phyloP scores from a whole-genome alignment of 2,113 vertebrate species.

The Holacanthus passer region DNA sequence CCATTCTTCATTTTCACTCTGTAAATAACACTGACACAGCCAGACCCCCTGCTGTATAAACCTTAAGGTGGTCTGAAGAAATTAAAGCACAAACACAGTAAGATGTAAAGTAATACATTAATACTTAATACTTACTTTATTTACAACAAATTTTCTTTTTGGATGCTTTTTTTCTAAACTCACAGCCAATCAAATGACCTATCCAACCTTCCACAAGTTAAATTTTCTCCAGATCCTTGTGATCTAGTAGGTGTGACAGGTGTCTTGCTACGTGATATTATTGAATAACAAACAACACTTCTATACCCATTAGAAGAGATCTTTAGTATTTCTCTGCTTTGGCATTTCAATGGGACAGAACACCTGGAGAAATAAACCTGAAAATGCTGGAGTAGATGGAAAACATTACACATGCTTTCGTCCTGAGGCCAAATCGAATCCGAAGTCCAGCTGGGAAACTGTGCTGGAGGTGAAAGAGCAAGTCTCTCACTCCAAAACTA shows the following conservation, averaged over 20 bases:
- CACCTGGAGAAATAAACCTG: constrained; percentile 7
- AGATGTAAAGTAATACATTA: background rate
- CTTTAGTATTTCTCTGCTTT: background rate
- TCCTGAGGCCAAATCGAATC: background rate
- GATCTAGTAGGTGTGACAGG: background rate
- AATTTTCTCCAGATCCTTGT: background rate
- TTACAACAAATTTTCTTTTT: background rate
- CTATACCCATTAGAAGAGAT: background rate
- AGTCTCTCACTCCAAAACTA: background rate
- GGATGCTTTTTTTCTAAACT: background rate
- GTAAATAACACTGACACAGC: constrained; percentile 16
- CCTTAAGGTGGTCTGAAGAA: background rate
- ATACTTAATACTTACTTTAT: background rate
- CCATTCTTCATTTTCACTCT: background rate
- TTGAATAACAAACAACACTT: background rate
- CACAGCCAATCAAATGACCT: background rate
- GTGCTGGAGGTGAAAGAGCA: constrained; percentile 15
- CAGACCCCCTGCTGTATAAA: background rate
- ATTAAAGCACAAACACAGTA: background rate
- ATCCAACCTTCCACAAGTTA: background rate
- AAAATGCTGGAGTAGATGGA: background rate
- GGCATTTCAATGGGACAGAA: background rate
- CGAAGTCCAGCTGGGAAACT: constrained; percentile 11
- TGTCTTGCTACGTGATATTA: background rate
- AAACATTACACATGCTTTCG: background rate